Conservation (phyloP, 2,113 vertebrate species). For the Phalacrocorax pelagicus region DNA sequence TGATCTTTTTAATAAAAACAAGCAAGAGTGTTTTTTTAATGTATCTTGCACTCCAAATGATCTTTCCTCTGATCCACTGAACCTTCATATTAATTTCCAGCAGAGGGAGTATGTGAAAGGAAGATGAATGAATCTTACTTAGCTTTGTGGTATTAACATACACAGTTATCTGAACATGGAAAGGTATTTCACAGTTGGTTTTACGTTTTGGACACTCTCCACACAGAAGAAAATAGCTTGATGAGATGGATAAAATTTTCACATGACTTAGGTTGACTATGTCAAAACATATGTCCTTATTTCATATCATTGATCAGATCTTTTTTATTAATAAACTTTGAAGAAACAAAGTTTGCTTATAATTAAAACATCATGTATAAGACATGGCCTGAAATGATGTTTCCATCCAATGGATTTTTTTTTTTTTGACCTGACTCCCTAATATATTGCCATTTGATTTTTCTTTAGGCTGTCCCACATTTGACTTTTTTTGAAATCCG, state of each 20-base stretch:
- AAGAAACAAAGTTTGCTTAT: background rate
- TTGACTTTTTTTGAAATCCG: background rate
- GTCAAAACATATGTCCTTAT: background rate
- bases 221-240: background rate
- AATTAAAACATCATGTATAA: background rate
- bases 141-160: background rate
- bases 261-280: background rate
- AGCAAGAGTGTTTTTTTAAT: background rate
- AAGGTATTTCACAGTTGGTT: background rate
- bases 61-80: background rate
- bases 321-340: background rate
- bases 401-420: background rate
- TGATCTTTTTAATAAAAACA: background rate
- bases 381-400: background rate
- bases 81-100: background rate
- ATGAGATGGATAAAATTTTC: background rate
- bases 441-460: background rate
- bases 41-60: background rate
- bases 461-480: background rate
- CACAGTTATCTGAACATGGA: background rate
- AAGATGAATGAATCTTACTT: background rate
- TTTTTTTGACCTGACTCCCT: background rate
- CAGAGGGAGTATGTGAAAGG: constrained; percentile 34
- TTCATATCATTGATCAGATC: background rate
- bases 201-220: background rate